Evolutionary conservation across 2,797 vertebrate species (phyloP).

Genomic region (Pelobates cultripes): DNA sequence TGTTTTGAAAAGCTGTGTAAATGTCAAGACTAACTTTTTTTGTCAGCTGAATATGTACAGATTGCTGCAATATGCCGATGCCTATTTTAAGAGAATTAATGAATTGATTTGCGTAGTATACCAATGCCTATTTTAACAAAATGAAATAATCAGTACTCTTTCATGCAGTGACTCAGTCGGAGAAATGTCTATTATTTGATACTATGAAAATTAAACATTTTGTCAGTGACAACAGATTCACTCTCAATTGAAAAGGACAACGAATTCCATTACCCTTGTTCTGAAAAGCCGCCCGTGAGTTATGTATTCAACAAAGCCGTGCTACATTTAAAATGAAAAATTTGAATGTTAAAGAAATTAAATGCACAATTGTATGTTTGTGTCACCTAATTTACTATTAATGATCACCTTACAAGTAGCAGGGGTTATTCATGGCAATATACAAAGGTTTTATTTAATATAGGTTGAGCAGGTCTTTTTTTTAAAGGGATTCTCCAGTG

Average conservation of each 20-base stretch:
- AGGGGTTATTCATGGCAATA: too few species aligned
- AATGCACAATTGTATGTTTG: not conserved
- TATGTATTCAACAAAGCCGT: not conserved
- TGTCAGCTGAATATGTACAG: not conserved
- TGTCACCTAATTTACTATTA: too few species aligned
- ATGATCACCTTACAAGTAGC: too few species aligned
- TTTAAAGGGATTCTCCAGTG: too few species aligned
- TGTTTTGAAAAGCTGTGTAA: too few species aligned
- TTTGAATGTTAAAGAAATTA: not conserved
- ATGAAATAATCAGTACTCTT: constrained; percentile 1
- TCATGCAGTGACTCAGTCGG: constrained; percentile 6
- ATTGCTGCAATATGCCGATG: not conserved
- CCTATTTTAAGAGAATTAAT: not conserved
- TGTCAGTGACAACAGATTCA: not conserved
- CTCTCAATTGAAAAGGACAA: not conserved
- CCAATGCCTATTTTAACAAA: not conserved
- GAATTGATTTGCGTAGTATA: too few species aligned
- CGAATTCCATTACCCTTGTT: not conserved
- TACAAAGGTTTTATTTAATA: too few species aligned
- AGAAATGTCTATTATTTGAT: not conserved
- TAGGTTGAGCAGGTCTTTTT: too few species aligned
- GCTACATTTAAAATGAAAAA: not conserved
- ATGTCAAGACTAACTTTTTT: not conserved
- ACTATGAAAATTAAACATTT: not conserved
- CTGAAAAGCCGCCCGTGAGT: not conserved